Base-by-base conservation (phyloP, 2,888 invertebrate species). In the Caenorhabditis sulstoni region DNA sequence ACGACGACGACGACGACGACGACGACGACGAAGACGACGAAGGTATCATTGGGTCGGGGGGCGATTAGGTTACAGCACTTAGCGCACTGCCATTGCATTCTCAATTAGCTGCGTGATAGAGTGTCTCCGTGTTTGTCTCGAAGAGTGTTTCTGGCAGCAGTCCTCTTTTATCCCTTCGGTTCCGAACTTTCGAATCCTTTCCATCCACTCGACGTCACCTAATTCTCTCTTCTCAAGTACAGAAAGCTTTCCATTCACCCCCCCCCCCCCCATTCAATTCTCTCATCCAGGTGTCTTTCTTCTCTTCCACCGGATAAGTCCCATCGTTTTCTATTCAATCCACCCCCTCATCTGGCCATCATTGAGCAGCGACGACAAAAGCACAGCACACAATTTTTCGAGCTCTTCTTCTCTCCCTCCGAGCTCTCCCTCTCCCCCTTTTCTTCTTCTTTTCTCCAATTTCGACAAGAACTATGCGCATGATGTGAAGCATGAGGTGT, bases 401-500 rank as follows among this genome's bases (percentile, higher is more conserved):
- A 41, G 41, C 23, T 52, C 52, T 37, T 11, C 53, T 53, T 53
- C 65, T 37, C 64, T 14, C 45, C 18, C 45, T 53, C 55, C 23
- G 14, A 18, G 16, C 35, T 8, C 20, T 53, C 45, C 55, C 45
- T 53, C 52, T 11, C 41, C 68, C 20, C 16, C 35, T 59, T 20
- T 7, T 39, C 62, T 22, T 52, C 37, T 62, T 62, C 29, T 29
- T 71, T 71, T 64, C 73, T 73, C 73, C 73, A 73, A 73, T 64
- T 73, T 73, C 73, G 73, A 64, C 45, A 49, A 71, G 57, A 64
- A 64, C 64, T 50, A 47, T 55, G 62, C 64, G 57, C 73, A 73
- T 73, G 73, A 73, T 73, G 64, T 73, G 64, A 50, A 73, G 73
- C 73, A 73, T 73, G 73, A 73, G 73, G 73, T 73, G 73, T 73